These are phyloP conservation scores for Anthoscopus minutus DNA, from an alignment of 2,113 vertebrate species.

Conservation along the genomic window DNA sequence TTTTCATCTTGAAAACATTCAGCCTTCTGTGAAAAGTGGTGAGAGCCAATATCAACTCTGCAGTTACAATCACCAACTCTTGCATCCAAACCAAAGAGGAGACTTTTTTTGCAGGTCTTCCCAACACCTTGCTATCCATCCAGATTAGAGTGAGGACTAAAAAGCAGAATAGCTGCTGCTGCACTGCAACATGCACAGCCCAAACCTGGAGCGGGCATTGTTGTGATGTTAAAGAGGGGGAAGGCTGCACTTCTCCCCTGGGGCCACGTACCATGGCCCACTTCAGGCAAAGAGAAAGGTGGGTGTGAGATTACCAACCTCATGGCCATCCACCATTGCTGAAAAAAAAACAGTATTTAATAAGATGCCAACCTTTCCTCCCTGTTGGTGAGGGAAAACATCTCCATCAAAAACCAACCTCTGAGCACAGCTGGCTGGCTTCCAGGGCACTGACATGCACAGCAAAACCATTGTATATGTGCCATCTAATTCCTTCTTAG, in stretches of 20 bases:
- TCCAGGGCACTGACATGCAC: not conserved
- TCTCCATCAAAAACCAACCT: not conserved
- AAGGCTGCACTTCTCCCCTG: not conserved
- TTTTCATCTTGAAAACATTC: not conserved
- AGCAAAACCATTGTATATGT: not conserved
- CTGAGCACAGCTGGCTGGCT: not conserved
- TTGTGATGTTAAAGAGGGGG: accelerated
- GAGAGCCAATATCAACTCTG: not conserved
- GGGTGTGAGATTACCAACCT: not conserved
- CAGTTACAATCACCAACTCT: not conserved
- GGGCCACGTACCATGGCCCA: not conserved
- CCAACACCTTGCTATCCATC: not conserved
- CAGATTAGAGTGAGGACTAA: not conserved
- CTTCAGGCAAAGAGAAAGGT: not conserved
- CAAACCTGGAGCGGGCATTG: not conserved
- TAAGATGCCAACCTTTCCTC: not conserved
- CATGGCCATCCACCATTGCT: not conserved
- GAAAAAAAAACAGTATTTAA: not conserved
- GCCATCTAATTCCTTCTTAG: not conserved
- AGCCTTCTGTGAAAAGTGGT: not conserved
- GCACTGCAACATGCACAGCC: not conserved
- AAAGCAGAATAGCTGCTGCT: not conserved
- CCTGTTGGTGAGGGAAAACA: not conserved
- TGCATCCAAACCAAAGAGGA: not conserved
- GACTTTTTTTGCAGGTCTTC: not conserved